phyloP scores from a whole-genome alignment of 2,888 invertebrate genomes.

The Drosophila gaucha region DNA sequence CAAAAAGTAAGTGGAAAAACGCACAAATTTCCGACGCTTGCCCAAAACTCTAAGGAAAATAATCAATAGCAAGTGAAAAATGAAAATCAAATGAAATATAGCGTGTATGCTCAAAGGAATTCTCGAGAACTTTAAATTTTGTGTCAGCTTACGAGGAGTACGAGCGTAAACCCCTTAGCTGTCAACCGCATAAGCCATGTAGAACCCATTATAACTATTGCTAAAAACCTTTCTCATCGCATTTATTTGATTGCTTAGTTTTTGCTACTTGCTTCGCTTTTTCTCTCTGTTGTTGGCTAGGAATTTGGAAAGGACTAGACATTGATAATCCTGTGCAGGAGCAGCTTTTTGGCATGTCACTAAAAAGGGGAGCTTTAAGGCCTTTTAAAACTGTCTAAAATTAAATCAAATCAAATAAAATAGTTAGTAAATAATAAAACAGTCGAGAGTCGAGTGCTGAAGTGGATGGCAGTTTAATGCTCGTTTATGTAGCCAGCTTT shows the following conservation, averaged over 20 bases:
- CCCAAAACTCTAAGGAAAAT: no score
- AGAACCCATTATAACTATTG: conserved; percentile 45
- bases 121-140: neutral
- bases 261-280: neutral
- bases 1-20: neutral
- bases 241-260: conserved; percentile 40
- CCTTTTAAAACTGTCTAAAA: conserved; percentile 46
- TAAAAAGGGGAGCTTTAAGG: conserved; percentile 51
- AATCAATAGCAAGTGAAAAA: no score
- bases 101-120: conserved; percentile 6
- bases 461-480: conserved; percentile 73
- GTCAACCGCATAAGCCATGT: conserved; percentile 44
- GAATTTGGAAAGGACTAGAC: conserved; percentile 27
- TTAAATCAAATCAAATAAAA: conserved; percentile 79
- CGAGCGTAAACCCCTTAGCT: conserved; percentile 10
- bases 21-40: no score
- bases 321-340: conserved; percentile 61
- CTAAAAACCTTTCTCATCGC: conserved; percentile 38
- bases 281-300: conserved; percentile 6
- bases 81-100: no score
- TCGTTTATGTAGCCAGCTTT: conserved; percentile 72
- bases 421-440: conserved; percentile 79
- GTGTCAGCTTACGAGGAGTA: neutral
- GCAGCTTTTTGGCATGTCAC: conserved; percentile 53
- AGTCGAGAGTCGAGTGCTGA: conserved; percentile 63